These are phyloP conservation scores for Geodia barretti DNA, from an alignment of 37 sponge, comb jelly and placozoan genomes.

Conservation along the genomic window DNA sequence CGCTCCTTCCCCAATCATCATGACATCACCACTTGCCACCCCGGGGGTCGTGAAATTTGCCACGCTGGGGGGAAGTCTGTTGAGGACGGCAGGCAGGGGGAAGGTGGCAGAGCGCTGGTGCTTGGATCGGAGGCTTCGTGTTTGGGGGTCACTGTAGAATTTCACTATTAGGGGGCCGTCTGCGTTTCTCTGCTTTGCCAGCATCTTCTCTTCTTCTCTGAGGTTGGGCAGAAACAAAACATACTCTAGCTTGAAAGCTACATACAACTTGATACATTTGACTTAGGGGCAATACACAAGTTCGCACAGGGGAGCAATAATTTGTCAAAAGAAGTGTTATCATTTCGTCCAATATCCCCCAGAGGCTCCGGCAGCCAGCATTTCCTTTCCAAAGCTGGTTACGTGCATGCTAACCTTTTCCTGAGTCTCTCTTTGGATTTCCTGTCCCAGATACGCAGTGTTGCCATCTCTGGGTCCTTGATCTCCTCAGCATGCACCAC, in stretches of 20 bases:
- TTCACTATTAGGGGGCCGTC: slow-evolving; percentile 61
- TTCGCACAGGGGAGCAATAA: too few relatives aligned
- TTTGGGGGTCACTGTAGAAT: slow-evolving; percentile 62
- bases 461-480: slow-evolving; percentile 77
- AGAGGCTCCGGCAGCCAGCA: background rate
- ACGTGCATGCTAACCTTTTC: slow-evolving; percentile 43
- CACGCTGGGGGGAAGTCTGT: slow-evolving; percentile 50
- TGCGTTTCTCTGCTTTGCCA: slow-evolving; percentile 66
- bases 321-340: too few relatives aligned
- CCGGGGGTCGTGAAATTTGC: slow-evolving; percentile 23
- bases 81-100: slow-evolving; percentile 47
- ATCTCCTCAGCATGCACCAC: slow-evolving; percentile 63
- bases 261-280: slow-evolving; percentile 3
- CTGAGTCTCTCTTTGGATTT: slow-evolving; percentile 58
- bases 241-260: background rate
- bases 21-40: background rate
- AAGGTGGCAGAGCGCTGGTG: slow-evolving; percentile 58
- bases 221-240: too few relatives aligned
- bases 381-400: background rate
- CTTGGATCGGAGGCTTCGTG: slow-evolving; percentile 27
- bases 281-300: background rate
- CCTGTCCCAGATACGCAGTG: slow-evolving; percentile 74
- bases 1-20: slow-evolving; percentile 37
- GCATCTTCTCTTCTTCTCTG: slow-evolving; percentile 53
- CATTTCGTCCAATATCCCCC: background rate